Percentiles rank a stretch among this genome's conserved stretches.
These are phyloP conservation scores for Cynaeus angustus DNA, from an alignment of 2,888 invertebrate genomes.

Conservation along the genomic window DNA sequence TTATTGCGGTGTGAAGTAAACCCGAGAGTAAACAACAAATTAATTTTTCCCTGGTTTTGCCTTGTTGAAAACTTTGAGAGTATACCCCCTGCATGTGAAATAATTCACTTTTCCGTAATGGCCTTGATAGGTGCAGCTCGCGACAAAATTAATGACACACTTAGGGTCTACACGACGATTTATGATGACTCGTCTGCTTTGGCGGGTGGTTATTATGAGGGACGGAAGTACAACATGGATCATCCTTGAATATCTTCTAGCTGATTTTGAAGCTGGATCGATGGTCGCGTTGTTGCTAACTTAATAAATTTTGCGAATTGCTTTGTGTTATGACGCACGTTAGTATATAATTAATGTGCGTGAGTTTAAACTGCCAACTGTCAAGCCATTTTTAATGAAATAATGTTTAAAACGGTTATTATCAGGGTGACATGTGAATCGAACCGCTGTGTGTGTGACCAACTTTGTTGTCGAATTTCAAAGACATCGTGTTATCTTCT, in stretches of 20 bases:
- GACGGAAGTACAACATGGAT: conserved; percentile 32
- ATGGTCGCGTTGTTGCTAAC: conserved; percentile 10
- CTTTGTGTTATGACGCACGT: conserved; percentile 9
- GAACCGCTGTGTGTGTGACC: not conserved
- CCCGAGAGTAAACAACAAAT: conserved; percentile 7
- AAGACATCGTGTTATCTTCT: conserved; percentile 39
- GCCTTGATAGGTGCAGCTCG: conserved; percentile 24
- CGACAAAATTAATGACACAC: conserved; percentile 39
- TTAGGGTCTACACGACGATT: conserved; percentile 27
- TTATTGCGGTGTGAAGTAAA: conserved; percentile 6
- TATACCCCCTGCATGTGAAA: conserved; percentile 14
- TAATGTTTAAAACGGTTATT: conserved; percentile 29
- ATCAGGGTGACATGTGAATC: conserved; percentile 15
- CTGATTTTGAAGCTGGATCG: conserved; percentile 10
- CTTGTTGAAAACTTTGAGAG: not conserved
- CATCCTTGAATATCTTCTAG: conserved; percentile 24
- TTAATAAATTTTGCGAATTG: conserved; percentile 23
- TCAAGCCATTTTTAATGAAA: conserved; percentile 17
- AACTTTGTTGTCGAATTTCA: conserved; percentile 39
- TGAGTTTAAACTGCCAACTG: conserved; percentile 8
- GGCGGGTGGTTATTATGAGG: conserved; percentile 32
- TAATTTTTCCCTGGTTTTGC: conserved; percentile 14
- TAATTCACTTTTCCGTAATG: conserved; percentile 32
- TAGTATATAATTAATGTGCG: conserved; percentile 13
- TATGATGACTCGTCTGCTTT: conserved; percentile 30